Evolutionary conservation across 2,797 vertebrate species (phyloP), one percentile per base, ranked within the genome.

Genomic region (Sebastes diploproa): DNA sequence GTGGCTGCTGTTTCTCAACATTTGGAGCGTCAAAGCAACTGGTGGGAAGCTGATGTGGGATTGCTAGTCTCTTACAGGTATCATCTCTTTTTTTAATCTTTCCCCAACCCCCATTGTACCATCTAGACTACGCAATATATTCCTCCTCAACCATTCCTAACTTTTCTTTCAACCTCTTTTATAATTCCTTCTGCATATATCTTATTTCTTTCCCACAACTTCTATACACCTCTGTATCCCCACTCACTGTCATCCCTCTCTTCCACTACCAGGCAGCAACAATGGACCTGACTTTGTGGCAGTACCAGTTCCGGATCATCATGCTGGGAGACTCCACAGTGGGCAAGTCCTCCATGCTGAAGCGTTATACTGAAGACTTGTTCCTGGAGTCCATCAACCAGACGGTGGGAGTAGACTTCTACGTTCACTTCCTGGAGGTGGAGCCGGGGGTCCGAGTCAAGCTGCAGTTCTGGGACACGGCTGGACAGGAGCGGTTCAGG

Each of bases 381-480:
- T 98, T 97, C 90, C 78, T 96, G 70, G 96, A 97, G 0, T 75
- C 94, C 55, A 83, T 96, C 78, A 96, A 96, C 74, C 93, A 96
- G 92, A 98, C 96, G 0, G 95, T 97, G 30, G 96, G 96, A 2
- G 96, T 98, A 64, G 97, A 97, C 73, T 98, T 98, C 88, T 97
- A 96, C 0, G 96, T 96, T 12, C 95, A 96, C 86, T 97, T 96
- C 20, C 91, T 97, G 94, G 96, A 98, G 87, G 94, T 97, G 85
- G 95, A 97, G 82, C 96, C 94, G 0, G 96, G 96, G 2, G 90
- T 97, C 60, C 84, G 85, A 13, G 88, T 97, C 83, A 97, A 97
- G 88, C 90, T 98, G 82, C 97, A 98, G 91, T 97, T 97, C 91
- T 96, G 97, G 97, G 97, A 97, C 92, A 98, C 97, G 0, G 97